phyloP scores from a whole-genome alignment of 2,888 invertebrate genomes.

The Embidobia sp. region DNA sequence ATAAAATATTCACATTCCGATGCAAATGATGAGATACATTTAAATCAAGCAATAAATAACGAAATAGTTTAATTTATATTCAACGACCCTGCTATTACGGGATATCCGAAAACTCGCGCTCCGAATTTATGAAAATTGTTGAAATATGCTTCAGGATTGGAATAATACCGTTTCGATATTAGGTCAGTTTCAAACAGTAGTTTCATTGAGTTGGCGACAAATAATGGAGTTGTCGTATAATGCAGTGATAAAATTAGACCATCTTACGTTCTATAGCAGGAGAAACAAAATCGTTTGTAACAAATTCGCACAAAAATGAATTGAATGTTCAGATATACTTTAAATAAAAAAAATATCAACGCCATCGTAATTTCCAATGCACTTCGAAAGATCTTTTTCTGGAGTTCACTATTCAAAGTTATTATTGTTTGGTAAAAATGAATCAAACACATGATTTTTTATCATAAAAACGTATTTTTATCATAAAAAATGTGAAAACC shows the following conservation, averaged over 20 bases:
- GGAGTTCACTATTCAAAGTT: no score
- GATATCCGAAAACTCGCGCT: slow-evolving; percentile 28
- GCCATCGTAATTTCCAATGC: no score
- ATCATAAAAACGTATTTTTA: no score
- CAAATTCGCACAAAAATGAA: no score
- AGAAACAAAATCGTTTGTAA: no score
- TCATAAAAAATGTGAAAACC: no score
- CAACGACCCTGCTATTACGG: slow-evolving; percentile 15
- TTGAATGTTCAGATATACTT: no score
- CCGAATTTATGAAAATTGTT: slow-evolving; percentile 35
- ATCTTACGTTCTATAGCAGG: no score
- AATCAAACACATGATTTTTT: no score
- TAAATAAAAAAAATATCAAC: no score
- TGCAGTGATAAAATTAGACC: background rate
- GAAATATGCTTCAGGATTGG: slow-evolving; percentile 25
- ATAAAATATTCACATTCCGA: slow-evolving; percentile 22
- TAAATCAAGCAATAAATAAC: slow-evolving; percentile 33
- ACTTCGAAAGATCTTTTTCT: no score
- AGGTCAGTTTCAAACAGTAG: slow-evolving; percentile 28
- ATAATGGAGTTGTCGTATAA: background rate
- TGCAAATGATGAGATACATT: slow-evolving; percentile 24
- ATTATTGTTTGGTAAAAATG: no score
- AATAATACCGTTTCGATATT: slow-evolving; percentile 22
- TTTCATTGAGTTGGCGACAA: slow-evolving; percentile 19
- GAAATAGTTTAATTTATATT: slow-evolving; percentile 26